Percentiles rank a stretch among this genome's conserved stretches.
Evolutionary conservation across 2,113 vertebrate genomes (phyloP).

Genomic region (Labeo catla): DNA sequence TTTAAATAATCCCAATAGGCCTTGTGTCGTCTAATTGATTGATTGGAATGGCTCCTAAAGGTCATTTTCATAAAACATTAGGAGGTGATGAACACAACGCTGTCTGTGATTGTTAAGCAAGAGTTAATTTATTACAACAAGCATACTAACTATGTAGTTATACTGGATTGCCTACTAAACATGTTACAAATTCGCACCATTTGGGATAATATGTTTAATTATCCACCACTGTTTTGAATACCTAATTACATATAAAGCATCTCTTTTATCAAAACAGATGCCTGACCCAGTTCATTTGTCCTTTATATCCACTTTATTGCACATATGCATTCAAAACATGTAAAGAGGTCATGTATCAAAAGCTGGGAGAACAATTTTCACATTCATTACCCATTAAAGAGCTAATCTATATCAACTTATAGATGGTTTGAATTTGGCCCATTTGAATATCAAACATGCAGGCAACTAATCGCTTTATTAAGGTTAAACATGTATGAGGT

Average conservation of each 20-base stretch:
- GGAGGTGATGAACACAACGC: conserved; percentile 74
- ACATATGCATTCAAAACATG: conserved; percentile 35
- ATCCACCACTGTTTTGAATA: conserved; percentile 22
- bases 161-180: conserved; percentile 49
- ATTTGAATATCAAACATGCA: conserved; percentile 72
- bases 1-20: conserved; percentile 83
- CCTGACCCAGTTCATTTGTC: neutral
- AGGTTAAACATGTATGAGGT: conserved; percentile 60
- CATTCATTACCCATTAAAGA: conserved; percentile 70
- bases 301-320: conserved; percentile 21
- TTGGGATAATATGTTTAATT: conserved; percentile 45
- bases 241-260: conserved; percentile 55
- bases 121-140: conserved; percentile 67
- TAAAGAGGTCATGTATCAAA: conserved; percentile 44
- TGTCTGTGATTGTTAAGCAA: conserved; percentile 71
- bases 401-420: conserved; percentile 70
- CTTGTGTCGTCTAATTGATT: conserved; percentile 72
- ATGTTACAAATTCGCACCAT: conserved; percentile 21
- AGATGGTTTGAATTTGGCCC: conserved; percentile 73
- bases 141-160: conserved; percentile 22
- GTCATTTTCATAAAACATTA: conserved; percentile 81
- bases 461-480: conserved; percentile 79
- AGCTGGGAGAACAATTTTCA: conserved; percentile 33
- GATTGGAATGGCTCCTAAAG: conserved; percentile 79
- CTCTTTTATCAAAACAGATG: conserved; percentile 36